phyloP scores from a whole-genome alignment of 1,140 invertebrate species.

The Drosophila obscura region DNA sequence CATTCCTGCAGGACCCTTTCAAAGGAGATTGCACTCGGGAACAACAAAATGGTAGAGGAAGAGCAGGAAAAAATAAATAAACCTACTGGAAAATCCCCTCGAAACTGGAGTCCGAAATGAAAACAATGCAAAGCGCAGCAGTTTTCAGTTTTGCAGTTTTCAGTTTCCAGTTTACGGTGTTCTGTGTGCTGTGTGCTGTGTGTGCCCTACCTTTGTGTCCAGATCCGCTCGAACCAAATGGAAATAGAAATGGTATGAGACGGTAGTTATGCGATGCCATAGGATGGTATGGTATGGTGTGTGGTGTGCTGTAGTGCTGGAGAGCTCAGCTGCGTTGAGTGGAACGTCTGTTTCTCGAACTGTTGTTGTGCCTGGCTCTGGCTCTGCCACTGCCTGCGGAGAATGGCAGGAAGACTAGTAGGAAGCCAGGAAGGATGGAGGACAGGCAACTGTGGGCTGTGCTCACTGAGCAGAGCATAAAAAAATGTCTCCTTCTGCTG shows the following conservation, averaged over 20 bases:
- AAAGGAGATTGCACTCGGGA: conserved; percentile 40
- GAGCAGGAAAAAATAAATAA: conserved; percentile 51
- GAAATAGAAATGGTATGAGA: conserved; percentile 8
- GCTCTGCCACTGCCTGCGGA: conserved; percentile 26
- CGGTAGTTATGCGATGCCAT: no score
- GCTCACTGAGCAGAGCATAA: conserved; percentile 49
- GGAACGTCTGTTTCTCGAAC: conserved; percentile 79
- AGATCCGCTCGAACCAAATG: conserved; percentile 30
- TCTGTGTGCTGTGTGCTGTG: conserved; percentile 2
- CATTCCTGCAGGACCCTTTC: conserved; percentile 33
- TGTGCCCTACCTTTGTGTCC: conserved; percentile 68
- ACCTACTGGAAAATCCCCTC: conserved; percentile 41
- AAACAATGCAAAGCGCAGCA: conserved; percentile 77
- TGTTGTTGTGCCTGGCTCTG: conserved; percentile 56
- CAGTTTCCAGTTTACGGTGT: conserved; percentile 41
- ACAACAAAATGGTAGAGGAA: neutral
- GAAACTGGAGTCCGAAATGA: conserved; percentile 57
- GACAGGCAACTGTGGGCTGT: neutral
- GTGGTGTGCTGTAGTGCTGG: neutral
- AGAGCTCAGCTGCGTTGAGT: conserved; percentile 73
- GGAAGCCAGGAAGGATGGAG: conserved; percentile 2
- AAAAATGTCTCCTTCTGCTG: conserved; percentile 69
- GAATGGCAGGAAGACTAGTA: conserved; percentile 19
- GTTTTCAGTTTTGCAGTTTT: conserved; percentile 63
- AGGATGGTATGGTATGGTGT: no score